A percentile compares a stretch with the other conserved stretches of the same genome.
phyloP scores from a whole-genome alignment of 1,140 invertebrate genomes.

The Bombus difficillimus region DNA sequence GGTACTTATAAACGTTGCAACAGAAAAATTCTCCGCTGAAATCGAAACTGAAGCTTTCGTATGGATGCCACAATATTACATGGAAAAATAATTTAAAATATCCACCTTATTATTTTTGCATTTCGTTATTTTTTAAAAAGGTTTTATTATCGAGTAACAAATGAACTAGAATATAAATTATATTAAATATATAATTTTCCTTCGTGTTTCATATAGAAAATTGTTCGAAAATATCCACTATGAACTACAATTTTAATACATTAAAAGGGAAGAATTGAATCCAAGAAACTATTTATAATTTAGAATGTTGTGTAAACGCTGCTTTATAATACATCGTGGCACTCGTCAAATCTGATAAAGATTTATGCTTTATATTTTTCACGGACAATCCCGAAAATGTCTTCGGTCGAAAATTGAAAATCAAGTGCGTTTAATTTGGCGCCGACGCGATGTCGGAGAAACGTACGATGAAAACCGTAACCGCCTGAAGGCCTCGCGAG shows the following conservation, averaged over 20 bases:
- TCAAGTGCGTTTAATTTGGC: background rate
- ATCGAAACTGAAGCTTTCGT: background rate
- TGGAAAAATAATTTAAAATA: background rate
- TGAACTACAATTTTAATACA: too few relatives aligned
- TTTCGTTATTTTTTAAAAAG: too few relatives aligned
- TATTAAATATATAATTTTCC: background rate
- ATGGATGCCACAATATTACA: background rate
- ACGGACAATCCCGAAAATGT: background rate
- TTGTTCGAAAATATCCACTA: background rate
- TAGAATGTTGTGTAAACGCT: too few relatives aligned
- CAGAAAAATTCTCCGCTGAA: background rate
- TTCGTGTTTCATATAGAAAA: too few relatives aligned
- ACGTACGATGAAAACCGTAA: background rate
- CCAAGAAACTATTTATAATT: too few relatives aligned
- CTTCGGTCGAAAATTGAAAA: constrained; percentile 8
- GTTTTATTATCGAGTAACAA: background rate
- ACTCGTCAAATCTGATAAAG: too few relatives aligned
- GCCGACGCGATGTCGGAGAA: background rate
- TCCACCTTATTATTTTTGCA: background rate
- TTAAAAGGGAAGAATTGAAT: background rate
- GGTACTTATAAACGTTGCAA: background rate
- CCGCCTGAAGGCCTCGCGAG: background rate
- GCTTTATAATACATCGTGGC: too few relatives aligned
- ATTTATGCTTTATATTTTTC: background rate
- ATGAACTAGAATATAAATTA: background rate